These are phyloP conservation scores for Brachirus orientalis DNA, from an alignment of 2,113 vertebrate species.

Conservation along the genomic window DNA sequence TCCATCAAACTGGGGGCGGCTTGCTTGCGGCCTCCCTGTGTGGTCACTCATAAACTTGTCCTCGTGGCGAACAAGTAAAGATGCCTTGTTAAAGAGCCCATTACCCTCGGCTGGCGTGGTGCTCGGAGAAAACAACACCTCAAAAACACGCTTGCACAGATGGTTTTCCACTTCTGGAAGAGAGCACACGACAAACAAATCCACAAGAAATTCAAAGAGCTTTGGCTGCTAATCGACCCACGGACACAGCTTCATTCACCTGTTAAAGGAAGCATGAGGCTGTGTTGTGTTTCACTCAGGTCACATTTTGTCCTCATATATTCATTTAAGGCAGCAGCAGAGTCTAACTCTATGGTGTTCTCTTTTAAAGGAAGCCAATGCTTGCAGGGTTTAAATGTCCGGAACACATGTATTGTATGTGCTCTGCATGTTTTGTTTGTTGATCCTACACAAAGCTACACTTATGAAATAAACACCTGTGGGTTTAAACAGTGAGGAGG, in stretches of 20 bases:
- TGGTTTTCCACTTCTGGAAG: conserved; percentile 36
- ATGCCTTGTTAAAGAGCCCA: conserved; percentile 46
- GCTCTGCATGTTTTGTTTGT: background rate
- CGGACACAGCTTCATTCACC: conserved; percentile 51
- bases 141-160: conserved; percentile 31
- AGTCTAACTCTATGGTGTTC: conserved; percentile 11
- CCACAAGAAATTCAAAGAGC: conserved; percentile 1
- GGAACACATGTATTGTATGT: background rate
- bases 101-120: conserved; percentile 24
- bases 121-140: conserved; percentile 48
- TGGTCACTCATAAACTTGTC: conserved; percentile 69
- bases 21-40: conserved; percentile 57
- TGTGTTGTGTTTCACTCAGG: conserved; percentile 13
- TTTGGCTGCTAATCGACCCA: conserved; percentile 3
- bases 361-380: background rate
- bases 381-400: too few relatives aligned
- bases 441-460: background rate
- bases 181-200: conserved; percentile 25
- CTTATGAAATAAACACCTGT: background rate
- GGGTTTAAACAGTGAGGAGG: background rate
- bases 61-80: conserved; percentile 57
- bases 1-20: conserved; percentile 19
- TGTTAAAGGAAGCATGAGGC: conserved; percentile 27
- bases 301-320: conserved; percentile 6
- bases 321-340: background rate